Evolutionary conservation across 1,140 invertebrate genomes (phyloP).

Genomic region (Drosophila bipectinata): DNA sequence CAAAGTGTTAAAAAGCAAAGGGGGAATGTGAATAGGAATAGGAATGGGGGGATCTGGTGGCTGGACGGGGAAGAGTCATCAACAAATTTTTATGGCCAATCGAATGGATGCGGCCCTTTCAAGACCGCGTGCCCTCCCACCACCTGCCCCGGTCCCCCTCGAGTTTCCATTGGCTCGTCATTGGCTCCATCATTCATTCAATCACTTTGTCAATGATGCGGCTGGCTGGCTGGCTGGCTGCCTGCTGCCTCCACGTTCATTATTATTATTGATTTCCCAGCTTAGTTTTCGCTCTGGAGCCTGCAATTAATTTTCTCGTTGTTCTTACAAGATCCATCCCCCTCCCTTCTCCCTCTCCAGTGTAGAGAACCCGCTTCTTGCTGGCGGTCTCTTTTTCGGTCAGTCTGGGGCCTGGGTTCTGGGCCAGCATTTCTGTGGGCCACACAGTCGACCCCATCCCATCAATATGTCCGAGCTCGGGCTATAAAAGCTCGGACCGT

Average conservation of each 20-base stretch:
- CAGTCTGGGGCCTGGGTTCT: constrained; percentile 30
- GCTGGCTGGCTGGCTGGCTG: constrained; percentile 44
- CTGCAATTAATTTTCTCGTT: constrained; percentile 80
- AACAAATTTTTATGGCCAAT: constrained; percentile 75
- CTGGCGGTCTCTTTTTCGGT: constrained; percentile 12
- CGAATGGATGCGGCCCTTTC: constrained; percentile 51
- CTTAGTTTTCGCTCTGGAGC: constrained; percentile 68
- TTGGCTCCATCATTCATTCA: constrained; percentile 71
- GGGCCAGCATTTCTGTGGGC: constrained; percentile 45
- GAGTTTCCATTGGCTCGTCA: constrained; percentile 4
- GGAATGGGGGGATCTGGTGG: background rate
- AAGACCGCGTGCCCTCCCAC: constrained; percentile 15
- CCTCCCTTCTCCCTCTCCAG: background rate
- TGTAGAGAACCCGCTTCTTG: constrained; percentile 30
- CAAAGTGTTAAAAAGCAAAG: constrained; percentile 67
- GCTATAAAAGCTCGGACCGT: constrained; percentile 66
- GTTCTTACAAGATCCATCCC: constrained; percentile 25
- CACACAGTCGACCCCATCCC: constrained; percentile 26
- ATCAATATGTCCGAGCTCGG: background rate
- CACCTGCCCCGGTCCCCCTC: background rate
- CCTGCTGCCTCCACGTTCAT: constrained; percentile 59
- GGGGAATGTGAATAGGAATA: background rate
- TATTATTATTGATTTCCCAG: constrained; percentile 82
- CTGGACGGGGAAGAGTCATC: constrained; percentile 54
- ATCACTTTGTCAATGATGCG: constrained; percentile 79